phyloP scores from a whole-genome alignment of 2,888 invertebrate genomes.

The Dyspetes luteomarginatus region DNA sequence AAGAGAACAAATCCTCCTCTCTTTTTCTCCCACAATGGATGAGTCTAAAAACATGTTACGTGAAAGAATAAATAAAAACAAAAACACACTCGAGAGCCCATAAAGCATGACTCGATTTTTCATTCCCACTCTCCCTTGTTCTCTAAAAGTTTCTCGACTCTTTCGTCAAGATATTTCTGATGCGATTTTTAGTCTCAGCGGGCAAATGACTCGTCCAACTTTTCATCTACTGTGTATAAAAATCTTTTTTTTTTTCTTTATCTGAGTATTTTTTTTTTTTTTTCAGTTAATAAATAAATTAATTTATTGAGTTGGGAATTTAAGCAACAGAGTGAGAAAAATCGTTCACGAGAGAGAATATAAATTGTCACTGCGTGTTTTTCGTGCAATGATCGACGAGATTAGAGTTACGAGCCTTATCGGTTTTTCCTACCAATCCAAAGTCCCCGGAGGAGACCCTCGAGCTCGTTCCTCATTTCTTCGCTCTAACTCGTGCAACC shows the following conservation, averaged over 20 bases:
- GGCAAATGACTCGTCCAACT: too few relatives aligned
- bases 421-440: conserved; percentile 53
- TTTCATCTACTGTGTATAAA: too few relatives aligned
- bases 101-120: background rate
- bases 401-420: conserved; percentile 62
- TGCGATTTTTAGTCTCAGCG: too few relatives aligned
- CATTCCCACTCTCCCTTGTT: background rate
- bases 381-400: conserved; percentile 59
- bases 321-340: background rate
- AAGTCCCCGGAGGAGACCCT: conserved; percentile 55
- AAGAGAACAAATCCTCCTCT: background rate
- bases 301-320: background rate
- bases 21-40: background rate
- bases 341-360: conserved; percentile 4
- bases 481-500: conserved; percentile 42
- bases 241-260: background rate
- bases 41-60: conserved; percentile 42
- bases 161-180: too few relatives aligned
- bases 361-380: conserved; percentile 16
- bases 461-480: conserved; percentile 34
- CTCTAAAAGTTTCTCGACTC: background rate
- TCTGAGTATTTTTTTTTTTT: background rate
- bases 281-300: background rate
- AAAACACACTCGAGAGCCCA: conserved; percentile 21
- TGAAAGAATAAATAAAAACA: conserved; percentile 14